Conservation (phyloP, 2,113 vertebrate genomes). For the Antennarius striatus region DNA sequence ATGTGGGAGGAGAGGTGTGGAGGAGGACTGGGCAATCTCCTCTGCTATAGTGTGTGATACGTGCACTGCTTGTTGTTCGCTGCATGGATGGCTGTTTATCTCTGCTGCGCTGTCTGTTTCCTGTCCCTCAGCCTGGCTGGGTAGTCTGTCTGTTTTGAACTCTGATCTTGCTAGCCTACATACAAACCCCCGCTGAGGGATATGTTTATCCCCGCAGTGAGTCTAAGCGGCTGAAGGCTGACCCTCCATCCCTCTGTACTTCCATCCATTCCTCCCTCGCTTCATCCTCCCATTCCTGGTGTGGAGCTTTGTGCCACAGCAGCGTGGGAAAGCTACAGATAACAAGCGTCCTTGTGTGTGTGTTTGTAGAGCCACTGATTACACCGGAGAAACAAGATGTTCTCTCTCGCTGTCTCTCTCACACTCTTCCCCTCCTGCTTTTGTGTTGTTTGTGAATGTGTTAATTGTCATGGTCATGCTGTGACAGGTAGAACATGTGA, state of each 20-base stretch:
- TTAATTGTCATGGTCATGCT: slow-evolving; percentile 44
- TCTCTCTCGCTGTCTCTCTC: slow-evolving; percentile 56
- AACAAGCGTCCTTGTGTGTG: slow-evolving; percentile 68
- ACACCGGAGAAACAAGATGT: slow-evolving; percentile 69
- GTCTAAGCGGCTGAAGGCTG: slow-evolving; percentile 69
- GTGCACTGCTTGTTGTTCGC: slow-evolving; percentile 39
- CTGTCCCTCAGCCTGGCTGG: slow-evolving; percentile 49
- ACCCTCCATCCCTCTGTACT: slow-evolving; percentile 70
- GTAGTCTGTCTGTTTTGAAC: slow-evolving; percentile 61
- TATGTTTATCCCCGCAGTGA: slow-evolving; percentile 74
- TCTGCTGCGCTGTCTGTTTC: slow-evolving; percentile 50
- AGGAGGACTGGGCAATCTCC: slow-evolving; percentile 58
- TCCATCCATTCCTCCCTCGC: slow-evolving; percentile 66
- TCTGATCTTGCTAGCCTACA: slow-evolving; percentile 66
- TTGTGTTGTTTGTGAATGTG: slow-evolving; percentile 24
- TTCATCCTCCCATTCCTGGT: slow-evolving; percentile 67
- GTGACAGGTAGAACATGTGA: slow-evolving; percentile 41
- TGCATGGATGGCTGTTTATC: slow-evolving; percentile 57
- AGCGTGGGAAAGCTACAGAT: slow-evolving; percentile 79
- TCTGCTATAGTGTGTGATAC: slow-evolving; percentile 39
- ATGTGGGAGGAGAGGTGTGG: slow-evolving; percentile 67
- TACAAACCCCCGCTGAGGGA: slow-evolving; percentile 60
- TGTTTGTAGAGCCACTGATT: slow-evolving; percentile 72
- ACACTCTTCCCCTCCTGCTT: slow-evolving; percentile 39
- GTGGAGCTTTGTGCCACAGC: slow-evolving; percentile 70